Conservation (phyloP, 1,140 invertebrate genomes). For the Bombus balteatus region DNA sequence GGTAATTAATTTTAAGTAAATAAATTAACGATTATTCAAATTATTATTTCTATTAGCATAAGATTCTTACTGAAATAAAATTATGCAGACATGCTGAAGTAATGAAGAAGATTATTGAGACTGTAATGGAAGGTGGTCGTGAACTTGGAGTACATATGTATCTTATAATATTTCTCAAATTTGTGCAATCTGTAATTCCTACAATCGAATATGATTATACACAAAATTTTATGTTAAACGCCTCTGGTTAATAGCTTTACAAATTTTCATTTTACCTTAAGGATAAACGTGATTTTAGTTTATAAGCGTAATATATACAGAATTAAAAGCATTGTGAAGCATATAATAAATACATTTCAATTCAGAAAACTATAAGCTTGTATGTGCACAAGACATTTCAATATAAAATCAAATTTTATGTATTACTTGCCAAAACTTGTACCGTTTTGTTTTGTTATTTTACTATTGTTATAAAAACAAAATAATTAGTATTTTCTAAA, state of each 20-base stretch:
- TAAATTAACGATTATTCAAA: conserved; percentile 8
- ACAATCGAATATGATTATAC: conserved; percentile 99
- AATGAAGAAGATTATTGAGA: conserved; percentile 99
- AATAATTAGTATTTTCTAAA: neutral
- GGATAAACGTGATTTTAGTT: conserved; percentile 43
- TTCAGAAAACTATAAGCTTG: conserved; percentile 17
- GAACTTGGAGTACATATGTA: conserved; percentile 99
- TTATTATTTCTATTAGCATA: conserved; percentile 19
- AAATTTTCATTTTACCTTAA: conserved; percentile 40
- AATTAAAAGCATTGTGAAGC: conserved; percentile 21
- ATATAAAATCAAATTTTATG: conserved; percentile 23
- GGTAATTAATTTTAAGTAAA: conserved; percentile 84
- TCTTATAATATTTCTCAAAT: conserved; percentile 99
- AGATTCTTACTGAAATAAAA: conserved; percentile 45
- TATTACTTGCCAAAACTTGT: neutral
- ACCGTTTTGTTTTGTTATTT: conserved; percentile 11
- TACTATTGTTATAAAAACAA: neutral
- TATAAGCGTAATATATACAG: conserved; percentile 25
- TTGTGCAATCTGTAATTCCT: conserved; percentile 99
- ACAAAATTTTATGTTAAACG: conserved; percentile 95
- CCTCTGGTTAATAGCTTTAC: conserved; percentile 71
- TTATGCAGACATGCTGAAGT: conserved; percentile 96
- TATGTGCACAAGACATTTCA: conserved; percentile 1
- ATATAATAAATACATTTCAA: conserved; percentile 35
- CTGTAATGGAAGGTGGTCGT: conserved; percentile 97